phyloP scores from a whole-genome alignment of 2,888 invertebrate species.

The Morinoia aosen region DNA sequence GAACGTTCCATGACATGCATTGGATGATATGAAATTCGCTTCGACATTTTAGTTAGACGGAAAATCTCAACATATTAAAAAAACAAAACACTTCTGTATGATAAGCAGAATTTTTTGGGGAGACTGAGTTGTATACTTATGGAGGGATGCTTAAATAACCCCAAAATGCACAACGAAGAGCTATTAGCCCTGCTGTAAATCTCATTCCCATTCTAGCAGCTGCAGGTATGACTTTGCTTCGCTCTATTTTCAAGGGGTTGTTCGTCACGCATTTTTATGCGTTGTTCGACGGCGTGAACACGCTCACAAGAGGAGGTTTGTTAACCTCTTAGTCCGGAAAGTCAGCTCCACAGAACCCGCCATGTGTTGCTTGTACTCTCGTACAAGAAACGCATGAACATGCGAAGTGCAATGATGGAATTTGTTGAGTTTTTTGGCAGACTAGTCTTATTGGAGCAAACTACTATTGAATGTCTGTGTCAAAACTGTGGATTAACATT shows the following conservation, averaged over 20 bases:
- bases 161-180: neutral
- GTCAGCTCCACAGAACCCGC: neutral
- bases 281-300: neutral
- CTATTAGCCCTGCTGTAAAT: neutral
- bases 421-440: neutral
- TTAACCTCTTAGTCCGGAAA: neutral
- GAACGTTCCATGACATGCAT: neutral
- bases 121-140: neutral
- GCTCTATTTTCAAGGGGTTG: neutral
- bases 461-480: neutral
- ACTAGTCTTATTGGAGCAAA: neutral
- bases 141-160: neutral
- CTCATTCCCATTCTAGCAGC: neutral
- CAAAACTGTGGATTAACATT: neutral
- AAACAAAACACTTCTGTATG: neutral
- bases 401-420: neutral
- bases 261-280: neutral
- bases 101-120: neutral
- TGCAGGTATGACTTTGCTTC: neutral
- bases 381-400: neutral
- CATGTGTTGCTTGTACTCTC: neutral
- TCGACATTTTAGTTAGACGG: neutral
- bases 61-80: neutral
- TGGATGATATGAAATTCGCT: neutral
- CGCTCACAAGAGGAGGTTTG: neutral